phyloP scores from a whole-genome alignment of 1,140 invertebrate genomes.

The Aphidius ervi region DNA sequence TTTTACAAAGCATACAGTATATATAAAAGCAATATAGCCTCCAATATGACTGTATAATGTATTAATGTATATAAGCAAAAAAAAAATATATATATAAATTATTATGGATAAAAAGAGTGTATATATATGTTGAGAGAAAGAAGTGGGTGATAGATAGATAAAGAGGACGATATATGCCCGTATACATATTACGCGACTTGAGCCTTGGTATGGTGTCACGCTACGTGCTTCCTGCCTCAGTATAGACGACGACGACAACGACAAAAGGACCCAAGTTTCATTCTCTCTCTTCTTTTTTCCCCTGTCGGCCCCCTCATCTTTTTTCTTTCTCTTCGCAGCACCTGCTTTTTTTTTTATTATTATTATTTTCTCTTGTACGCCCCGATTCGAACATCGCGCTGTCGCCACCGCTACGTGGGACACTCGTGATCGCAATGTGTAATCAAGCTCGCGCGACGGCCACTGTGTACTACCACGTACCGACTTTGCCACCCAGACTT shows the following conservation, averaged over 20 bases:
- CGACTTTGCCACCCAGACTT: constrained; percentile 9
- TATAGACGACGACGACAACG: constrained; percentile 32
- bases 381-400: no score
- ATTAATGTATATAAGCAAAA: no score
- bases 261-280: constrained; percentile 41
- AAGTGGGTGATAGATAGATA: no score
- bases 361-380: no score
- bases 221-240: constrained; percentile 53
- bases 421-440: constrained; percentile 51
- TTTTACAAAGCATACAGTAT: no score
- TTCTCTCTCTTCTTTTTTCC: constrained; percentile 30
- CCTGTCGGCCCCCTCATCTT: constrained; percentile 5
- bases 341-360: neutral
- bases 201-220: constrained; percentile 40
- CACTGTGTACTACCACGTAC: constrained; percentile 39
- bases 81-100: no score
- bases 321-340: neutral
- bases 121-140: no score
- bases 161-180: no score
- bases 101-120: no score
- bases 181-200: no score
- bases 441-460: constrained; percentile 43
- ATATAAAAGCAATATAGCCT: no score
- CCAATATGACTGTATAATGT: no score
- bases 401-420: constrained; percentile 38